A percentile compares a stretch with the other conserved stretches of the same genome.
These are phyloP conservation scores for Temnopleurus reevesii DNA, from an alignment of 53 echinoderm and acorn worm species.

Conservation along the genomic window DNA sequence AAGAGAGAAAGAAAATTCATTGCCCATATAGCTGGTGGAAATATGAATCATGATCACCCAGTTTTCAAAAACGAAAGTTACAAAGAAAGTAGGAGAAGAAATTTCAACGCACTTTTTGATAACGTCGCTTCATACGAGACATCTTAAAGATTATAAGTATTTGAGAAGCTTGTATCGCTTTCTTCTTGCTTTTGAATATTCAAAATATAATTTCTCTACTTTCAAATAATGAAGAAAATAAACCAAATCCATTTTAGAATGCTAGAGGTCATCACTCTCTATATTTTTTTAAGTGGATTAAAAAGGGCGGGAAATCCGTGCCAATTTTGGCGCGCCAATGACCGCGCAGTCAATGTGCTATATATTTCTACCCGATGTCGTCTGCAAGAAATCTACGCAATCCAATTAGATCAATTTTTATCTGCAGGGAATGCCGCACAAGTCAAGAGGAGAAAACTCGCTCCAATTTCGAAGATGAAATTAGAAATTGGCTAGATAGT, in stretches of 20 bases:
- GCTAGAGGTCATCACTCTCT: background rate
- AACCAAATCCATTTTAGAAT: constrained; percentile 19
- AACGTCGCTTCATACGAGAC: background rate
- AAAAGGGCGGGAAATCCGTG: background rate
- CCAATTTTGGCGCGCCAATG: background rate
- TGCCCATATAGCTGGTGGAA: background rate
- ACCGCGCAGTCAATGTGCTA: constrained; percentile 45
- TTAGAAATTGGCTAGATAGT: constrained; percentile 38
- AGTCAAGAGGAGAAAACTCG: constrained; percentile 17
- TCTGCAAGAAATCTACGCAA: constrained; percentile 15
- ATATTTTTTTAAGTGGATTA: background rate
- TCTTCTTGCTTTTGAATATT: no score
- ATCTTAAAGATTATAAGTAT: no score
- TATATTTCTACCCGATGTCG: background rate
- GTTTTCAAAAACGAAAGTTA: no score
- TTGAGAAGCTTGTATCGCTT: no score
- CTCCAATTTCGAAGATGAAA: constrained; percentile 45
- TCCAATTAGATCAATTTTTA: constrained; percentile 28
- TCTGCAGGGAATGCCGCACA: background rate
- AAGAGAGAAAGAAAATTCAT: background rate
- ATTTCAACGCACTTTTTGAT: background rate
- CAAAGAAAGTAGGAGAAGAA: no score
- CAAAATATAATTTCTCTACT: background rate
- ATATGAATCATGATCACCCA: background rate
- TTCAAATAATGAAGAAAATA: background rate